Base-by-base conservation (phyloP, 2,888 invertebrate genomes). In the Isoperla grammatica region DNA sequence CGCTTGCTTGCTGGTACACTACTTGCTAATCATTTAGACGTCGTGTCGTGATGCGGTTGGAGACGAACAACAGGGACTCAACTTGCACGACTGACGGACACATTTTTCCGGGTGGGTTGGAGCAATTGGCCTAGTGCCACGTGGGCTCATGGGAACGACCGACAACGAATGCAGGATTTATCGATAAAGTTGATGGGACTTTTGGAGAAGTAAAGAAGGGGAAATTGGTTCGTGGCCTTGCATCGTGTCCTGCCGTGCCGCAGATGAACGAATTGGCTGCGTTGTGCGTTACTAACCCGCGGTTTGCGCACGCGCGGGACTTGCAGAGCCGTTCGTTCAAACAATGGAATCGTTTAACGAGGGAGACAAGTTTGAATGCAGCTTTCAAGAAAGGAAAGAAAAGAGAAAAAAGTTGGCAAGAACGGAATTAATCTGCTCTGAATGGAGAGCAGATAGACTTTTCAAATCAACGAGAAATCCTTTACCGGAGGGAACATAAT, bases 81-180 rank as follows among this genome's bases (percentile, higher is more conserved):
- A 17, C 12, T 37, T 53, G 53, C 19, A n/a, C 15, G 37, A 15
- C 12, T 53, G 53, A 53, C 17, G 53, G 53, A 53, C 53, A 53
- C 39, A 53, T 53, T 53, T 53, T 39, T 53, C 53, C 53, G 53
- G 53, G 39, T 13, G 13, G 53, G 39, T 15, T 39, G 19, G 20
- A 13, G 53, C 53, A 53, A 53, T 53, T 53, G 53, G 53, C 53
- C 53, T 53, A 53, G 53, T 53, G 53, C 53, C 53, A 53, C 53
- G 17, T n/a, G n/a, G n/a, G n/a, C 37, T 39, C 53, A 39, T 37
- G 53, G 53, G 39, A 53, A 53, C 53, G 53, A 53, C 53, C 53
- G 53, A 39, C 53, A 53, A 37, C 39, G 39, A 53, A 37, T 37
- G 53, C 35, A 53, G 53, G 53, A 53, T 53, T 53, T 53, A 53